Evolutionary conservation across 1,140 invertebrate species (phyloP).

Genomic region (Tetranychus urticae): DNA sequence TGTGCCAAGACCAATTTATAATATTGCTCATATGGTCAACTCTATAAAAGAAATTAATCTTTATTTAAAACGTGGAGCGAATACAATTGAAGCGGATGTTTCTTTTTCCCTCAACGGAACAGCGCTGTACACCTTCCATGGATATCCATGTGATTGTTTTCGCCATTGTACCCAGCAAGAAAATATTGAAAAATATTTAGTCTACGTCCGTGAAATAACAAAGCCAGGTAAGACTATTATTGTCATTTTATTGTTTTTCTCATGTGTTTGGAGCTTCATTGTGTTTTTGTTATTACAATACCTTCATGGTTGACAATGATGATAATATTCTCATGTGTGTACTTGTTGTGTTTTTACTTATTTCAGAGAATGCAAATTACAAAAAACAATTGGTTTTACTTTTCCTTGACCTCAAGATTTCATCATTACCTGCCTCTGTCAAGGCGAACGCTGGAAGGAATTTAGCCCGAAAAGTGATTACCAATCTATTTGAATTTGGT

Average conservation of each 20-base stretch:
- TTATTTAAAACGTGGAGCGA: slow-evolving; percentile 12
- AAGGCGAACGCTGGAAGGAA: slow-evolving; percentile 11
- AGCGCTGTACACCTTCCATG: slow-evolving; percentile 12
- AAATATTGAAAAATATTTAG: slow-evolving; percentile 9
- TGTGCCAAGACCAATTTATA: slow-evolving; percentile 10
- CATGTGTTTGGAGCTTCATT: too few species aligned
- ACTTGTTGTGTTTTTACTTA: neutral
- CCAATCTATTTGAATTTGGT: slow-evolving; percentile 9
- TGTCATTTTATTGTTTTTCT: too few species aligned
- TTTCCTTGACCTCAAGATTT: slow-evolving; percentile 13
- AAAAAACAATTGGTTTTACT: slow-evolving; percentile 5
- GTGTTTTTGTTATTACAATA: too few species aligned
- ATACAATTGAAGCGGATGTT: slow-evolving; percentile 15
- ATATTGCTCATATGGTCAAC: slow-evolving; percentile 17
- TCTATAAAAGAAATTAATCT: slow-evolving; percentile 14
- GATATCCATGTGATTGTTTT: slow-evolving; percentile 15
- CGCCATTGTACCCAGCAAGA: slow-evolving; percentile 10
- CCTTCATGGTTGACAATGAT: too few species aligned
- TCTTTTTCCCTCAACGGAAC: slow-evolving; percentile 12
- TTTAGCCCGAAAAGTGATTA: slow-evolving; percentile 9
- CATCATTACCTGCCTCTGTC: slow-evolving; percentile 1
- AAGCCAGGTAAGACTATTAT: slow-evolving; percentile 6
- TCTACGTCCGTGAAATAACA: slow-evolving; percentile 11
- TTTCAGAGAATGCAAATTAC: slow-evolving; percentile 1
- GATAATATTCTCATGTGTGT: too few species aligned